Base-by-base conservation (phyloP, 2,888 invertebrate species). In the Drepana falcataria region DNA sequence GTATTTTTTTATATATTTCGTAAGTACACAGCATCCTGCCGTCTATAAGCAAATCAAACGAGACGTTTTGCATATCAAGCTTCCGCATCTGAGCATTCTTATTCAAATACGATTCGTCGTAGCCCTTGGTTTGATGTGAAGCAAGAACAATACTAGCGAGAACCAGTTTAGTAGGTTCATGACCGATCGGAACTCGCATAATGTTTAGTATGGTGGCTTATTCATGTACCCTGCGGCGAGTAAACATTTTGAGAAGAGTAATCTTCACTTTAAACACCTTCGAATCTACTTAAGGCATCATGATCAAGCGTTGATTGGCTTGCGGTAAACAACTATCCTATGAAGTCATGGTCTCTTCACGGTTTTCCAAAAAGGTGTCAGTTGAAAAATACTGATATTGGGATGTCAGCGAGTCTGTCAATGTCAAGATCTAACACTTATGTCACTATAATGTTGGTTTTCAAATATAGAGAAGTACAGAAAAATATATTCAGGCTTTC, bases 161-260 rank as follows among this genome's bases (percentile, higher is more conserved):
- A 90, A 89, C 90, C 88, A 86, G 90, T 89, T 87, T 82, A 82
- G 80, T 88, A 79, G 85, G 86, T 87, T 79, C 86, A 88, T 83
- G 85, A 85, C 83, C 86, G 84, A 79, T 80, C 79, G 81, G 73
- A 76, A 73, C 77, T 75, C 79, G 79, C 79, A 79, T 83, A 77
- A 82, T 77, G 71, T 75, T 77, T 73, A 64, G 62, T 66, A 71
- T 73, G 76, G 81, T 82, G 83, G 85, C 87, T 87, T 86, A 83
- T 81, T 73, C 73, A 71, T 68, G 9, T 44, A 9, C 44, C 65
- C 63, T 59, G 57, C 63, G 62, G 66, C 59, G 59, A 68, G 69
- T 73, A 78, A 78, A 77, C 75, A 73, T 65, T 69, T 66, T 65
- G 66, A 65, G 63, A 72, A 76, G 72, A 72, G 74, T 21, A 21